Conservation (phyloP, 2,888 invertebrate genomes). For the Mellilla xanthometata region DNA sequence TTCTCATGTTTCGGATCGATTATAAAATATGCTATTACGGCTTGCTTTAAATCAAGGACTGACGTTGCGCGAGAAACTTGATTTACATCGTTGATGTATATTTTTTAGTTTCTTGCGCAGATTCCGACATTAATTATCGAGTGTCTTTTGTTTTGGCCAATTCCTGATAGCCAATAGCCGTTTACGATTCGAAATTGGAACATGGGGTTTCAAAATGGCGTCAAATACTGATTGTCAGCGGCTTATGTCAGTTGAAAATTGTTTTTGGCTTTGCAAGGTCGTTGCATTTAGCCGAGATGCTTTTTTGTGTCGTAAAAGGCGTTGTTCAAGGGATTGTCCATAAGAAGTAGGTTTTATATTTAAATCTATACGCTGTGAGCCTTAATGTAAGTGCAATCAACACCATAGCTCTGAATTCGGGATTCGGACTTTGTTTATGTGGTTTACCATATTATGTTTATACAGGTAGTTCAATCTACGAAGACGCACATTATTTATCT, state of each 20-base stretch:
- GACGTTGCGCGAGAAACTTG: slow-evolving; percentile 19
- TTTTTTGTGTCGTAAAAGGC: background rate
- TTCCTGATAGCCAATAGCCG: slow-evolving; percentile 4
- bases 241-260: background rate
- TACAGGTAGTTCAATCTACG: background rate
- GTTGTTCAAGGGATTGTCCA: background rate
- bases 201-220: slow-evolving; percentile 6
- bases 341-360: background rate
- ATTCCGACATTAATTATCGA: slow-evolving; percentile 3
- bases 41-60: slow-evolving; percentile 9
- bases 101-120: slow-evolving; percentile 4
- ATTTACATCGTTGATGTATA: background rate
- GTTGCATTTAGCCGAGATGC: background rate
- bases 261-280: background rate
- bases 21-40: too few species aligned
- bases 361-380: slow-evolving; percentile 8
- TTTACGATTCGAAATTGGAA: slow-evolving; percentile 3
- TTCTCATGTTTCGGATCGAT: too few species aligned
- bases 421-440: background rate
- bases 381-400: slow-evolving; percentile 7
- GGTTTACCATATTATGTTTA: background rate
- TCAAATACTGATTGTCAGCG: background rate
- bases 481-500: background rate
- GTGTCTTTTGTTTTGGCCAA: background rate
- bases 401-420: background rate